Evolutionary conservation across 2,888 invertebrate genomes (phyloP).

Genomic region (Tipula unca): DNA sequence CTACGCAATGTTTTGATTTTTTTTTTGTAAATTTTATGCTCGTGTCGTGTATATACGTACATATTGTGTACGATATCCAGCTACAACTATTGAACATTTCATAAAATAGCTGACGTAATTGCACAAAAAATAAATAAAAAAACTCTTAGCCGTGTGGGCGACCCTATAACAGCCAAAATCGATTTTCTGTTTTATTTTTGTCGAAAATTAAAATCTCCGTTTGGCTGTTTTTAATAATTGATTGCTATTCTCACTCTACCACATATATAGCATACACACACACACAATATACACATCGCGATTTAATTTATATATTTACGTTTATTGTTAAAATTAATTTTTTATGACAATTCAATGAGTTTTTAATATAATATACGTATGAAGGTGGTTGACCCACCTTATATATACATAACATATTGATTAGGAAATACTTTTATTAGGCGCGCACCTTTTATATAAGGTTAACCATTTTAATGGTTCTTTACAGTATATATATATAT

Average conservation of each 20-base stretch:
- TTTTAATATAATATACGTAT: background rate
- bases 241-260: background rate
- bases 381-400: background rate
- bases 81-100: background rate
- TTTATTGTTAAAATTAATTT: background rate
- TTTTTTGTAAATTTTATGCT: background rate
- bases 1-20: background rate
- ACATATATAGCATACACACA: background rate
- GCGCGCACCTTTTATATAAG: background rate
- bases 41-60: too few species aligned
- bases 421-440: background rate
- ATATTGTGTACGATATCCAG: background rate
- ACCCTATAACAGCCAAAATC: background rate
- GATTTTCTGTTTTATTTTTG: background rate
- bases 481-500: too few species aligned
- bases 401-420: background rate
- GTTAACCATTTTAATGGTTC: background rate
- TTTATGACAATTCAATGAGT: background rate
- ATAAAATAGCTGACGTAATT: background rate
- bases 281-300: background rate
- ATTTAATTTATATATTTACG: background rate
- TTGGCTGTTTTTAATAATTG: background rate
- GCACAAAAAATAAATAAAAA: background rate
- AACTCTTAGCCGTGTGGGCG: background rate
- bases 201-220: background rate